Base-by-base conservation (phyloP, 2,797 vertebrate species). In the Hybognathus amarus region DNA sequence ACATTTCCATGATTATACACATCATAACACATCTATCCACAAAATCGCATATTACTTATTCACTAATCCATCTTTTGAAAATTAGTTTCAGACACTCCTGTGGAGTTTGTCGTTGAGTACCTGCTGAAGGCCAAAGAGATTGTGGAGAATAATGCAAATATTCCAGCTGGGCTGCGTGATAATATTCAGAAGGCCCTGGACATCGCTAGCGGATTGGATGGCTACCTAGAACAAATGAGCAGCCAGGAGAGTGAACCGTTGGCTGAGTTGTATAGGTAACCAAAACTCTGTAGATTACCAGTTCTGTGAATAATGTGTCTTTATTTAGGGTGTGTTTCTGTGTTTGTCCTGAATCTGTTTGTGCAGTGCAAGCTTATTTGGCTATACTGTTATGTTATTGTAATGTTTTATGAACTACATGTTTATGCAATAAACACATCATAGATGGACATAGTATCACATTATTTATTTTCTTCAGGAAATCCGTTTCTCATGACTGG, bases 61-160 rank as follows among this genome's bases (percentile, higher is more conserved):
- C 24, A 20, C 40, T 54, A 20, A 15, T 17, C 17, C 59, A 22
- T 1, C 85, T 36, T 89, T 27, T 5, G 77, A 70, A 33, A 40
- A 13, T 33, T 76, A 90, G 85, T 95, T 92, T 90, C 93, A 86
- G 96, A 95, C 86, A 93, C 91, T 33, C 93, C 89, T 0, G 61
- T 94, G 88, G 93, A 95, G 69, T 83, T 93, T 52, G 90, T 96
- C 27, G 92, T 92, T 83, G 94, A 93, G 75, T 90, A 94, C 70
- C 89, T 96, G 59, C 90, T 88, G 6, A 96, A 94, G 92, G 94
- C 95, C 70, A 93, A 90, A 78, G 89, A 93, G 64, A 84, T 95
- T 52, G 94, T 92, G 9, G 71, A 89, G 71, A 82, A 67, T 4
- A 87, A 89, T 84, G 64, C 78, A 45, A 54, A 30, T 88, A 90